Evolutionary conservation across 2,797 vertebrate species (phyloP).

Genomic region (Kryptopterus vitreolus): DNA sequence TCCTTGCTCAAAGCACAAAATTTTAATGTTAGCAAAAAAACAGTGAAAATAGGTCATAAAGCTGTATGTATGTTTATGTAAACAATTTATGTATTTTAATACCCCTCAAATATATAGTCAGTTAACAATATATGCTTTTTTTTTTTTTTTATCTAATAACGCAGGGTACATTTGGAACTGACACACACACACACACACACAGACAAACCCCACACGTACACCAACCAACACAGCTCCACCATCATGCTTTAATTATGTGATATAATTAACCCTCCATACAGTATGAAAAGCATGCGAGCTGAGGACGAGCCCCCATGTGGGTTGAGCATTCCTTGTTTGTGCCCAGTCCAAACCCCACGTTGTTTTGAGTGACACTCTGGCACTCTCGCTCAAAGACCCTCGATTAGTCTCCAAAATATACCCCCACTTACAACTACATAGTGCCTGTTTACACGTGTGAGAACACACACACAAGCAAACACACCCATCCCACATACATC

Average conservation of each 20-base stretch:
- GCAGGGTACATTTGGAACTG: neutral
- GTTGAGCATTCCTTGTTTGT: constrained; percentile 67
- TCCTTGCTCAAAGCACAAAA: neutral
- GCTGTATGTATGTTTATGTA: neutral
- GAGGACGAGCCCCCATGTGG: constrained; percentile 58
- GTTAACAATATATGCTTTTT: constrained; percentile 24
- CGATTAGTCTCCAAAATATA: constrained; percentile 74
- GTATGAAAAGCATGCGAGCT: constrained; percentile 50
- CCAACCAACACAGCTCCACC: constrained; percentile 27
- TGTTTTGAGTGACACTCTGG: constrained; percentile 83
- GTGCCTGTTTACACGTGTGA: constrained; percentile 42
- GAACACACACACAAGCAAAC: constrained; percentile 35
- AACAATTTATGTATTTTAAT: constrained; percentile 6
- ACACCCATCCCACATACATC: constrained; percentile 2
- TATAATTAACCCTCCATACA: constrained; percentile 57
- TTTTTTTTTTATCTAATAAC: constrained; percentile 15
- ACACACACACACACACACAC: constrained; percentile 21
- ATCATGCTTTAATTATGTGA: constrained; percentile 56
- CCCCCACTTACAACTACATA: constrained; percentile 52
- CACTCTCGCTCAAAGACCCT: constrained; percentile 67
- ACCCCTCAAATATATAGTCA: neutral
- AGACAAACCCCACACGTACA: constrained; percentile 21
- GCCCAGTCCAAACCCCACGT: constrained; percentile 76
- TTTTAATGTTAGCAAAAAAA: no score
- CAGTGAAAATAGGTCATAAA: constrained; percentile 1